phyloP scores from a whole-genome alignment of 1,140 invertebrate species.

The Pollicipes pollicipes region DNA sequence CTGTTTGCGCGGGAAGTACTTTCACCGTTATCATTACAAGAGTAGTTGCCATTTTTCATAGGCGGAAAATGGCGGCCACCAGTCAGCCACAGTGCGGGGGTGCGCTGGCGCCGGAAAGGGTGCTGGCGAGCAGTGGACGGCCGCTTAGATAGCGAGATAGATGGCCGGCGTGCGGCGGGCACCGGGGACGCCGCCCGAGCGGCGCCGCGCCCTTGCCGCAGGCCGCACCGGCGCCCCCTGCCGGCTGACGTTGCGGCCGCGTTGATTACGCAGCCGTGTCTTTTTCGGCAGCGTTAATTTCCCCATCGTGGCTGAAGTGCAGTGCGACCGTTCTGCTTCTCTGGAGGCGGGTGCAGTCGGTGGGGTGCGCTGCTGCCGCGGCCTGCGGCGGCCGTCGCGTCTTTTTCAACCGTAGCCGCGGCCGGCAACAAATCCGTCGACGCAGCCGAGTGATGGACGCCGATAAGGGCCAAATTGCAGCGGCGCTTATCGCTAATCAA shows the following conservation, averaged over 20 bases:
- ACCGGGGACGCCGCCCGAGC: too few relatives aligned
- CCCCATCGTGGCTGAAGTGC: too few relatives aligned
- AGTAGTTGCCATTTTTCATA: background rate
- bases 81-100: background rate
- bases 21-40: background rate
- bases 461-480: background rate
- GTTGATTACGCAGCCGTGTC: too few relatives aligned
- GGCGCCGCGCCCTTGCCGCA: too few relatives aligned
- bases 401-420: background rate
- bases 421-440: background rate
- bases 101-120: background rate
- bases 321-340: too few relatives aligned
- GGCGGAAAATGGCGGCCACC: background rate
- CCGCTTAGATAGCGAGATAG: too few relatives aligned
- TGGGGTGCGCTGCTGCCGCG: too few relatives aligned
- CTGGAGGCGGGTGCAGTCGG: too few relatives aligned
- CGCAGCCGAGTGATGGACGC: background rate
- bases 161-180: background rate
- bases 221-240: too few relatives aligned
- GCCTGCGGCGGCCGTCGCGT: too few relatives aligned
- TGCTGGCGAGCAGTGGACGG: background rate
- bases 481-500: background rate
- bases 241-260: too few relatives aligned
- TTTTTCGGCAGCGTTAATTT: too few relatives aligned
- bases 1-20: slow-evolving; percentile 1